A percentile compares a stretch with the other conserved stretches of the same genome.
Conservation (phyloP, 2,797 vertebrate genomes). For the Acrossocheilus fasciatus region DNA sequence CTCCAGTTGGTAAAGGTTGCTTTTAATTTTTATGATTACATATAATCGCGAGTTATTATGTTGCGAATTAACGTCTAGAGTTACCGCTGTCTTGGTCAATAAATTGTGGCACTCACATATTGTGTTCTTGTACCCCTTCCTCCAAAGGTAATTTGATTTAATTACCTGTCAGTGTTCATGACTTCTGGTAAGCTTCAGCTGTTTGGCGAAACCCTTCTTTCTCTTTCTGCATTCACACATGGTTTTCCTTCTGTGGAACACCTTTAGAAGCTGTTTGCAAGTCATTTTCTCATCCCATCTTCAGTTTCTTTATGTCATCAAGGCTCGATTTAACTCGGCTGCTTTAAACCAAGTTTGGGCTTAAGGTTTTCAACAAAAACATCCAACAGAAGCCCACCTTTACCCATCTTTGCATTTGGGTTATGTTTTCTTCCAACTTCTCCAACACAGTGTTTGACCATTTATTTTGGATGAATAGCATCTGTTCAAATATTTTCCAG, state of each 20-base stretch:
- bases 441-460: neutral
- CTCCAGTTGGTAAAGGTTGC: neutral
- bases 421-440: neutral
- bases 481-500: slow-evolving; percentile 24
- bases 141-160: slow-evolving; percentile 40
- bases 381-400: neutral
- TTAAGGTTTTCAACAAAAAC: neutral
- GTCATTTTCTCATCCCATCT: neutral
- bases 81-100: slow-evolving; percentile 20
- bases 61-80: neutral
- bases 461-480: neutral
- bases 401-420: neutral
- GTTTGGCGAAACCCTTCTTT: slow-evolving; percentile 13
- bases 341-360: neutral
- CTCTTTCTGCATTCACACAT: slow-evolving; percentile 4
- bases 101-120: slow-evolving; percentile 31
- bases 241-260: slow-evolving; percentile 16
- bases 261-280: slow-evolving; percentile 32
- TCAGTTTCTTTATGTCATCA: neutral
- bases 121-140: slow-evolving; percentile 42
- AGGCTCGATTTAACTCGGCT: neutral
- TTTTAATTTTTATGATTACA: slow-evolving; percentile 9
- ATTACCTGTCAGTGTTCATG: slow-evolving; percentile 37
- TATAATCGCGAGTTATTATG: neutral
- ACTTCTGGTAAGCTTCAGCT: slow-evolving; percentile 52